Percentiles rank a stretch among this genome's conserved stretches.
Evolutionary conservation across 2,113 vertebrate genomes (phyloP).

Genomic region (Thryonomys swinderianus): DNA sequence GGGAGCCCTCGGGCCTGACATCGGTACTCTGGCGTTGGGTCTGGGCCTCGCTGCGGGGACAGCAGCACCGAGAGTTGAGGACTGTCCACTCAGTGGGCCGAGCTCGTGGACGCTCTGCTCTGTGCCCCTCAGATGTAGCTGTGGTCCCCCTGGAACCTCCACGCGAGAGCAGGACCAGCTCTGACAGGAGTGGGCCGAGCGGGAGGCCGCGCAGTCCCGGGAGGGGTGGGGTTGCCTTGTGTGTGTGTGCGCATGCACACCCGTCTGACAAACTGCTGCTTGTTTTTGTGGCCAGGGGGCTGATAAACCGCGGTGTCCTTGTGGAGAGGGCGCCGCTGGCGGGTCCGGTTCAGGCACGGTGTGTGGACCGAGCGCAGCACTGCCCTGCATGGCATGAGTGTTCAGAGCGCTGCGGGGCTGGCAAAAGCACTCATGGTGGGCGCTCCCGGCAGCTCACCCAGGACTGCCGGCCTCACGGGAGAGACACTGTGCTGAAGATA

Average conservation of each 20-base stretch:
- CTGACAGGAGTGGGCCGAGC: conserved; percentile 46
- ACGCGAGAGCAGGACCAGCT: neutral
- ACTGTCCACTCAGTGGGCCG: conserved; percentile 70
- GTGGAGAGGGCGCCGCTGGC: conserved; percentile 49
- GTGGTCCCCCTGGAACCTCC: conserved; percentile 15
- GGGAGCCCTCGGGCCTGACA: neutral
- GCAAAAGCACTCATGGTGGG: conserved; percentile 76
- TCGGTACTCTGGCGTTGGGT: rapidly evolving
- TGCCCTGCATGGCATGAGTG: conserved; percentile 80
- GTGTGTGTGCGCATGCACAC: rapidly evolving
- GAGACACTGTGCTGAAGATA: conserved; percentile 82
- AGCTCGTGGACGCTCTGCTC: conserved; percentile 69
- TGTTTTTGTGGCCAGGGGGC: conserved; percentile 62
- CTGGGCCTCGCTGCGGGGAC: neutral
- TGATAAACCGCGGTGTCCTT: conserved; percentile 52
- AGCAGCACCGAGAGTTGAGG: conserved; percentile 64
- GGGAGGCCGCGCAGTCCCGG: neutral
- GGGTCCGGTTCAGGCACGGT: conserved; percentile 70
- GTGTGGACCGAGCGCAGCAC: conserved; percentile 75
- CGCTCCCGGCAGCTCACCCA: conserved; percentile 80
- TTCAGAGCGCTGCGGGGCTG: conserved; percentile 74
- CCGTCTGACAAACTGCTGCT: neutral
- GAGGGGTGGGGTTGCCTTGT: rapidly evolving
- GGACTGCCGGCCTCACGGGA: conserved; percentile 81
- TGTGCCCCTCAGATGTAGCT: conserved; percentile 70